These are phyloP conservation scores for human (Homo sapiens) DNA, from an alignment of 2,113 vertebrate genomes.

Conservation along the genomic window GRCh38 chr14:67385501-67386000, in stretches of 20 bases:
- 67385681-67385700: too few relatives aligned
- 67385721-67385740: too few relatives aligned
- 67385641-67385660: not conserved
- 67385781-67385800: not conserved
- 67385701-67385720: too few relatives aligned
- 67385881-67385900: not conserved
- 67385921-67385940: not conserved
- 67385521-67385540: not conserved
- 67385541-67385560: not conserved
- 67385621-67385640: not conserved
- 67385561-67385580: constrained; percentile 2
- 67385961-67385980: not conserved
- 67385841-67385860: not conserved
- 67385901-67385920: not conserved
- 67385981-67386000: not conserved
- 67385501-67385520: not conserved
- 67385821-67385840: not conserved
- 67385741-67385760: too few relatives aligned
- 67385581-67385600: not conserved
- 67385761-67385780: not conserved
- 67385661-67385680: too few relatives aligned
- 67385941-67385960: not conserved
- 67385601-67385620: not conserved
- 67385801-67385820: constrained; percentile 15
- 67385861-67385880: not conserved